These are phyloP conservation scores for Melanocharis versteri DNA, from an alignment of 2,113 vertebrate genomes.

Conservation along the genomic window DNA sequence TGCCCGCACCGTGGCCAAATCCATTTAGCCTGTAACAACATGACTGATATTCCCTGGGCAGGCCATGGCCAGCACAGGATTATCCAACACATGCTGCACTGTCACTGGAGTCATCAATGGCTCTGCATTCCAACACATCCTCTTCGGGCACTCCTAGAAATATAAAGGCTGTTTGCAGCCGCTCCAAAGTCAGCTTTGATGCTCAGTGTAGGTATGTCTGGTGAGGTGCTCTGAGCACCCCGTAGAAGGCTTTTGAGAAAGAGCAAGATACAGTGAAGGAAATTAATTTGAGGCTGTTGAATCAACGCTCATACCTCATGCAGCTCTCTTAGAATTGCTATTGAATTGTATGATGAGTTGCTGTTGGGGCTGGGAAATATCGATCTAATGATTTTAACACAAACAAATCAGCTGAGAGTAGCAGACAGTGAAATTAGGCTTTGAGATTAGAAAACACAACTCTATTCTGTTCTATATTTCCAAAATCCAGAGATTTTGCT, in stretches of 20 bases:
- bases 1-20: accelerated
- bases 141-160: neutral
- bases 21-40: neutral
- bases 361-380: neutral
- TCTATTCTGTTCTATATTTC: neutral
- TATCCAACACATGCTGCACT: neutral
- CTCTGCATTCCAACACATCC: neutral
- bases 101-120: neutral
- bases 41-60: neutral
- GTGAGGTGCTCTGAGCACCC: neutral
- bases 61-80: neutral
- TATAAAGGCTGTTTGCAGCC: neutral
- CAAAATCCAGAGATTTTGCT: neutral
- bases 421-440: neutral
- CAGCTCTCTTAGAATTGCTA: neutral
- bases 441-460: neutral
- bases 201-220: neutral
- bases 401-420: neutral
- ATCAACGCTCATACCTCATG: neutral
- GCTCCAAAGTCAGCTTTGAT: neutral
- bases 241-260: neutral
- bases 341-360: neutral
- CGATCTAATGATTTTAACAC: neutral
- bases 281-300: neutral
- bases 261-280: neutral